Base-by-base conservation (phyloP, 2,888 invertebrate genomes). In the Sabellastarte sp. region DNA sequence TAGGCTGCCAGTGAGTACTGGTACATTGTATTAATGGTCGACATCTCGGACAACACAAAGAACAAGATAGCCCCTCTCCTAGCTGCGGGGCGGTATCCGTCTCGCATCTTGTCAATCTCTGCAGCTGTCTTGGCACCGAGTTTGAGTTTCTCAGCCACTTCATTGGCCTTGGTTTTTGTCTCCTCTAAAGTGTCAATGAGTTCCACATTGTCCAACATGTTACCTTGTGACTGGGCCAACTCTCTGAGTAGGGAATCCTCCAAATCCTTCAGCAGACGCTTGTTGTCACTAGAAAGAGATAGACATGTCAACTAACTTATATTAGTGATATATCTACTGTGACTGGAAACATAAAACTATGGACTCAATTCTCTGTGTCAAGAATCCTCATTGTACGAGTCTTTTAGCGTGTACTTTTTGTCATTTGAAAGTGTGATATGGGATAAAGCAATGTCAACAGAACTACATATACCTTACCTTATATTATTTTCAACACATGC, bases 191-290 rank as follows among this genome's bases (percentile, higher is more conserved):
- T 94, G 67, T 89, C 86, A 24, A 95, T 89, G 5, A 95, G 86
- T 74, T 95, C 94, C 0, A 90, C 89, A 74, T 95, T 95, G 79
- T 95, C 95, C 77, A 95, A 84, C 93, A 95, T 95, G 84, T 93
- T 94, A 24, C 94, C 95, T 0, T 91, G 90, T 0, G 93, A 92
- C 0, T 91, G 91, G 1, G 93, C 90, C 73, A 95, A 85, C 79
- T 95, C 93, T 57, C 91, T 85, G 1, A 95, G 86, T 60, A 95
- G 84, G 0, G 92, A 92, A 80, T 95, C 92, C 78, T 95, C 95
- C 0, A 95, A 85, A 55, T 91, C 89, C 62, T 92, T 90, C 59
- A 95, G 85, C 2, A 93, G 84, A 74, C 89, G 90, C 80, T 93
- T 93, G 83, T 95, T 94, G 67, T 90, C 90, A 76, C 91, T 83